phyloP scores from a whole-genome alignment of 2,113 vertebrate species.

The Sceloporus tristichus region DNA sequence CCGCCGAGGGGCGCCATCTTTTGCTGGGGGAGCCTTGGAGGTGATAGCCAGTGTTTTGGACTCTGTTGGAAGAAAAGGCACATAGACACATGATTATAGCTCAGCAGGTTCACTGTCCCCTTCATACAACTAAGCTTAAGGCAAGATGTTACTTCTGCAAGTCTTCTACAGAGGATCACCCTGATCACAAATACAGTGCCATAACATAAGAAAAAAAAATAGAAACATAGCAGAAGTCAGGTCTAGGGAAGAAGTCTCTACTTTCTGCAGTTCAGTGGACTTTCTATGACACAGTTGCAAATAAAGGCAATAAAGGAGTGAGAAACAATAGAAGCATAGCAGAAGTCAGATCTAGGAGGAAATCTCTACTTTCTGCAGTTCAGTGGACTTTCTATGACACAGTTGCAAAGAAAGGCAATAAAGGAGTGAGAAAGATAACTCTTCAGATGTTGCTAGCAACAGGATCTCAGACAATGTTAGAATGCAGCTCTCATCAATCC shows the following conservation, averaged over 20 bases:
- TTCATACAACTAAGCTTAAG: neutral
- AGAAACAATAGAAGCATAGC: too few relatives aligned
- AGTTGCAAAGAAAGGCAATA: neutral
- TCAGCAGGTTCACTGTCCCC: neutral
- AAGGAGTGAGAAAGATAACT: neutral
- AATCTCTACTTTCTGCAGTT: neutral
- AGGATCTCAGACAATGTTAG: neutral
- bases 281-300: neutral
- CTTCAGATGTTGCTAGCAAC: neutral
- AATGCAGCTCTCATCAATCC: too few relatives aligned
- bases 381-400: neutral
- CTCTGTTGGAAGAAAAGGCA: constrained; percentile 79
- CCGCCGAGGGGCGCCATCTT: constrained; percentile 95
- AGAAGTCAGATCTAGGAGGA: neutral
- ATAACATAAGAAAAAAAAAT: neutral
- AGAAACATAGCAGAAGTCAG: neutral
- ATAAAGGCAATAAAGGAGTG: neutral
- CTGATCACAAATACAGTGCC: neutral
- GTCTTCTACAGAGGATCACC: neutral
- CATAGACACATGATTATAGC: neutral
- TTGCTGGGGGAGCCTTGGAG: constrained; percentile 94
- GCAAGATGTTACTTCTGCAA: neutral
- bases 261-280: neutral
- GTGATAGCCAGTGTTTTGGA: constrained; percentile 97
- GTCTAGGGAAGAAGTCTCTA: neutral